A percentile compares a stretch with the other conserved stretches of the same genome.
These are phyloP conservation scores for Taenaris catops DNA, from an alignment of 2,888 invertebrate species.

Conservation along the genomic window DNA sequence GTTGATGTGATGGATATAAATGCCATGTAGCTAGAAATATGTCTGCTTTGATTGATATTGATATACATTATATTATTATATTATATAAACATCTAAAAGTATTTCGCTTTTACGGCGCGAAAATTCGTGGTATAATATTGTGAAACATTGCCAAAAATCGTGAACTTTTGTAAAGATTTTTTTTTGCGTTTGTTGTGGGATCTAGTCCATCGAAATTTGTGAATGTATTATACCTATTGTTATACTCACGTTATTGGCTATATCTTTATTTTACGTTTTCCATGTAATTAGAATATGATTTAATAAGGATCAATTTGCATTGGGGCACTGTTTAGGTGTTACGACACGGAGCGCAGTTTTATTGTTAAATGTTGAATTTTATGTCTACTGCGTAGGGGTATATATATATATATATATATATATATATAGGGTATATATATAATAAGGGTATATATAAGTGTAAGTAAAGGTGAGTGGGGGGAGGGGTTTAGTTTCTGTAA, in stretches of 20 bases:
- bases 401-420: no score
- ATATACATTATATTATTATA: constrained; percentile 27
- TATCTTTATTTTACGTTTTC: constrained; percentile 38
- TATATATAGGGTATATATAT: no score
- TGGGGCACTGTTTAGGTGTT: no score
- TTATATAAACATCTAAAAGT: constrained; percentile 28
- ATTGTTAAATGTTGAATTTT: no score
- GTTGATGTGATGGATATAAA: constrained; percentile 71
- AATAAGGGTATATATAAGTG: no score
- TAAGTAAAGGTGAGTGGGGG: no score
- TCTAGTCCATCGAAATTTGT: constrained; percentile 74
- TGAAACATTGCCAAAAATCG: constrained; percentile 49
- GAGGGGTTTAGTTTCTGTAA: no score
- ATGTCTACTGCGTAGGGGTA: no score
- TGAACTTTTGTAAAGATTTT: constrained; percentile 41
- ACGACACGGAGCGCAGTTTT: no score
- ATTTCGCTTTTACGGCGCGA: constrained; percentile 37
- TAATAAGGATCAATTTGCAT: constrained; percentile 39
- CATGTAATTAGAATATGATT: constrained; percentile 44
- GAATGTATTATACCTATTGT: constrained; percentile 54
- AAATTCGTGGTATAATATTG: constrained; percentile 29
- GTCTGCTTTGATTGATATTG: constrained; percentile 29
- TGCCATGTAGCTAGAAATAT: constrained; percentile 62
- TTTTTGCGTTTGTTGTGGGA: constrained; percentile 60
- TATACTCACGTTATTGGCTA: constrained; percentile 50